Evolutionary conservation across 2,113 vertebrate species (phyloP), one percentile per base, ranked within the genome.

Genomic region (Chaetodon trifascialis): DNA sequence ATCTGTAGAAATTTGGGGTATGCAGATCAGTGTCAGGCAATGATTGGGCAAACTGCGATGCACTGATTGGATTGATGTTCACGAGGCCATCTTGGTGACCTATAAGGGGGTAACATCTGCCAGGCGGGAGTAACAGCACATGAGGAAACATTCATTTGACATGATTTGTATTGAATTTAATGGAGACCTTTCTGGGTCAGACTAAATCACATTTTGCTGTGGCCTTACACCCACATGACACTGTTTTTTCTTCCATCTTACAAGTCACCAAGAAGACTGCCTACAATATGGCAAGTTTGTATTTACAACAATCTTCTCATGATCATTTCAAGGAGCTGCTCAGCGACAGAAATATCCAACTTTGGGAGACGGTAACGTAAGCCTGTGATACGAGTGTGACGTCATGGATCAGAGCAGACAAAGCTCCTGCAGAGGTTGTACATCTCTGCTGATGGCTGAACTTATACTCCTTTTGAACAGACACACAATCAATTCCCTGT

Each of bases 401-500:
- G 59, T 11, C 4, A 16, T 55, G 46, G 62, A 30, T 40, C 8
- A 38, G 49, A 19, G 23, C 65, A 0, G 47, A 17, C 23, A 12
- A 14, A 65, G 71, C 44, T 70, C 64, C 36, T 58, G n/a, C 54
- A 56, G 0, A 47, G 4, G 6, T 14, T 36, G 15, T 12, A 47
- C n/a, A 0, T 46, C 4, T 46, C 2, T 56, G 19, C 3, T 19
- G 51, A 67, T 23, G 6, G n/a, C 14, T 42, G 1, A 25, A 23
- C 54, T 25, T 19, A 12, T 40, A 4, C 23, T 54, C 17, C 46
- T n/a, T 14, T 17, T 44, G 46, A 5, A 79, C 49, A 76, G 34
- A 69, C 73, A 71, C 65, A 0, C 44, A 6, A 66, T 25, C 46
- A 11, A 6, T 70, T 23, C 44, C 23, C 4, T 16, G 11, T 19